Evolutionary conservation across 2,113 vertebrate species (phyloP).

Genomic region (Cebus imitator): DNA sequence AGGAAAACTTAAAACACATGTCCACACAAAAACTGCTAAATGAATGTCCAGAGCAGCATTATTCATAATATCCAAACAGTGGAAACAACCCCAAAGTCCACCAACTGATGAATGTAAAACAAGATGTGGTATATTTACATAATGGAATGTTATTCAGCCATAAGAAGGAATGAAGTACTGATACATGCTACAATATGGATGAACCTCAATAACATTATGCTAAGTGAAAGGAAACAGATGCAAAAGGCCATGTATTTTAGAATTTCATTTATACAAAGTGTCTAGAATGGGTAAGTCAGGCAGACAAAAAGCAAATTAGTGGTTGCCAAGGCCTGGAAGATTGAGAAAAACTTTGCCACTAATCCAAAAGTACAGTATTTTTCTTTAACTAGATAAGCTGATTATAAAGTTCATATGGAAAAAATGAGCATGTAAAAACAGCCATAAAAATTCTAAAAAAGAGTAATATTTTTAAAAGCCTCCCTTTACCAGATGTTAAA

Average conservation of each 20-base stretch:
- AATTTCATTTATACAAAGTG: neutral
- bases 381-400: slow-evolving; percentile 2
- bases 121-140: neutral
- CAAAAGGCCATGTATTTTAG: neutral
- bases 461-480: neutral
- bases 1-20: too few relatives aligned
- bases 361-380: neutral
- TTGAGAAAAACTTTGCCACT: neutral
- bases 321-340: neutral
- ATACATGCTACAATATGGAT: neutral
- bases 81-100: neutral
- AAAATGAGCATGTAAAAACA: neutral
- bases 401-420: neutral
- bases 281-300: neutral
- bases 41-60: neutral
- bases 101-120: neutral
- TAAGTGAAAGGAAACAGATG: neutral
- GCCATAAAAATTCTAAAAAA: neutral
- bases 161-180: neutral
- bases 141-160: neutral
- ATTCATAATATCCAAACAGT: neutral
- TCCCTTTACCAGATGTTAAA: neutral
- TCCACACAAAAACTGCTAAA: neutral
- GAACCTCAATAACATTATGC: neutral
- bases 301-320: neutral